phyloP scores from a whole-genome alignment of 2,888 invertebrate genomes.

The Brenthis daphne region DNA sequence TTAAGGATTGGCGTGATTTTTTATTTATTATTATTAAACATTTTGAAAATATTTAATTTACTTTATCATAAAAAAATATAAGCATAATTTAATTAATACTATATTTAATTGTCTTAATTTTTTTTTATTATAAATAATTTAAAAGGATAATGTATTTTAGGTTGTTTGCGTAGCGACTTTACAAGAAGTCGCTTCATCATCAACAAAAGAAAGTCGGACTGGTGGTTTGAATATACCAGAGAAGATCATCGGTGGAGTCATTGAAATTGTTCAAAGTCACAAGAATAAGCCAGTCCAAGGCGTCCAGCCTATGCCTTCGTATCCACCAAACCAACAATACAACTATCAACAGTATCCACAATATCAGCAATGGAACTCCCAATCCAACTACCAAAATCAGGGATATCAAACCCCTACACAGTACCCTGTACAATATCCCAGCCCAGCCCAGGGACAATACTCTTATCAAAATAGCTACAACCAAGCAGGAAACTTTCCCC shows the following conservation, averaged over 20 bases:
- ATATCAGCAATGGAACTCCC: constrained; percentile 50
- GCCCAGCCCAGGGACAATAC: constrained; percentile 35
- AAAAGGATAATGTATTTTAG: constrained; percentile 12
- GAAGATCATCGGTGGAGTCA: constrained; percentile 74
- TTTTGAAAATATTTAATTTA: too few relatives aligned
- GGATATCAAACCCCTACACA: constrained; percentile 44
- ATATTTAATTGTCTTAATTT: background rate
- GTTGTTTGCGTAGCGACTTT: constrained; percentile 18
- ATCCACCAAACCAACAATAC: constrained; percentile 45
- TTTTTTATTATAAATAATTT: background rate
- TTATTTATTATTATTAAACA: too few relatives aligned
- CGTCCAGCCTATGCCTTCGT: constrained; percentile 38
- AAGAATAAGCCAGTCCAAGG: constrained; percentile 61
- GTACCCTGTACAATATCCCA: constrained; percentile 45
- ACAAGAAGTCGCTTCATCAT: constrained; percentile 29
- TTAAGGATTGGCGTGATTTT: too few relatives aligned
- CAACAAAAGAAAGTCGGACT: constrained; percentile 49
- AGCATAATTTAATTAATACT: too few relatives aligned
- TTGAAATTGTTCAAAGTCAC: constrained; percentile 71
- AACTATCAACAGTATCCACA: constrained; percentile 52
- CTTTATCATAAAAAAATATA: too few relatives aligned
- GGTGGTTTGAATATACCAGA: constrained; percentile 67
- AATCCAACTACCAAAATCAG: constrained; percentile 47
- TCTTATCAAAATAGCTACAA: constrained; percentile 39
- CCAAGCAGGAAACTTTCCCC: constrained; percentile 34